These are phyloP conservation scores for Neodiprion lecontei DNA, from an alignment of 1,140 invertebrate species.

Conservation along the genomic window DNA sequence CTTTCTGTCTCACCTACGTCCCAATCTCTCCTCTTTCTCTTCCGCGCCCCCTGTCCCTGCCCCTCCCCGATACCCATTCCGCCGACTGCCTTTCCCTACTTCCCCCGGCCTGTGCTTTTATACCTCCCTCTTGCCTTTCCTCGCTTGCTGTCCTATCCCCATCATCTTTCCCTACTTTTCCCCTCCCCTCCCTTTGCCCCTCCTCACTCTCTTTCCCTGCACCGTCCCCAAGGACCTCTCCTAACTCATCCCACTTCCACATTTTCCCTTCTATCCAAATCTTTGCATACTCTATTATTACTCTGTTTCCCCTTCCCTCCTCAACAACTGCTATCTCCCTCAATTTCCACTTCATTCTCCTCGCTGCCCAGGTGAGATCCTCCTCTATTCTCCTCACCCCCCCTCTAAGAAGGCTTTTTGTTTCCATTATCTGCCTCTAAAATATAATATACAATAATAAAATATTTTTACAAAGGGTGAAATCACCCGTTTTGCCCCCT, in stretches of 20 bases:
- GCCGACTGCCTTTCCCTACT: no score
- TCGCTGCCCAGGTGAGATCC: background rate
- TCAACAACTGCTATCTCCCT: background rate
- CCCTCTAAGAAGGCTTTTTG: background rate
- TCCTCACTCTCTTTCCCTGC: background rate
- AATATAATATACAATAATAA: no score
- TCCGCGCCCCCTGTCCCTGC: background rate
- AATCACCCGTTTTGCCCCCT: no score
- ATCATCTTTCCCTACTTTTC: background rate
- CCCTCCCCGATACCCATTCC: conserved; percentile 13
- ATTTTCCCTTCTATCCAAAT: background rate
- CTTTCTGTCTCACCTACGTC: background rate
- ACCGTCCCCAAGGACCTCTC: background rate
- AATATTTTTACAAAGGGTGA: no score
- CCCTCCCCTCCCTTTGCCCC: background rate
- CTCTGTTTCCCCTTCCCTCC: background rate
- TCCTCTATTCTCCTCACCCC: background rate
- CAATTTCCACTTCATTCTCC: conserved; percentile 1
- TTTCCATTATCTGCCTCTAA: background rate
- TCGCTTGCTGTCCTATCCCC: background rate
- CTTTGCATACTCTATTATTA: background rate
- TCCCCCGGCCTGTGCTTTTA: no score
- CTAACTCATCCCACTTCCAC: background rate
- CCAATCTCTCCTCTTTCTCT: conserved; percentile 13
- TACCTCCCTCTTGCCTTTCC: no score